Evolutionary conservation across 2,113 vertebrate genomes (phyloP).

Genomic region (Etia nguti): DNA sequence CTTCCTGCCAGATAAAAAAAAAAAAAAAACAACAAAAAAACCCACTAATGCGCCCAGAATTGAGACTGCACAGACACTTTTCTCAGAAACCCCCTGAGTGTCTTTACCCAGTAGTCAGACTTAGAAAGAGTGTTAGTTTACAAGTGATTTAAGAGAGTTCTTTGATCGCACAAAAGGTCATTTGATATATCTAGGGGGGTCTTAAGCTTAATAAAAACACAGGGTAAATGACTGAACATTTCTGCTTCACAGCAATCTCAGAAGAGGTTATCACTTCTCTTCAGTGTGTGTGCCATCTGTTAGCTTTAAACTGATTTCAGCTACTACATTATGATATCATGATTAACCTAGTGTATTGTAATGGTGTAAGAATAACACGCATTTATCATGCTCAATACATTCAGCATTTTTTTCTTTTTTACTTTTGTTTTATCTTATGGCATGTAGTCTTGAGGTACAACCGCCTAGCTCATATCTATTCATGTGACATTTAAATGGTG

Average conservation of each 20-base stretch:
- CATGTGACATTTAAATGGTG: neutral
- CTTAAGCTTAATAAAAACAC: neutral
- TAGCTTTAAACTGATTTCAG: neutral
- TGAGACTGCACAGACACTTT: neutral
- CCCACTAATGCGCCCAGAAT: neutral
- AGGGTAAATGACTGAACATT: neutral
- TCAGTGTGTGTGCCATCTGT: neutral
- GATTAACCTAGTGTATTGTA: neutral
- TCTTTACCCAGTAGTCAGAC: neutral
- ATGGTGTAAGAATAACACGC: neutral
- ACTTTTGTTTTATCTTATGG: neutral
- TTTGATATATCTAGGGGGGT: neutral
- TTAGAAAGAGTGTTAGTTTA: neutral
- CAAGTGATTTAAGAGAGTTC: neutral
- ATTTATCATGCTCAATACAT: neutral
- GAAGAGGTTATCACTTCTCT: neutral
- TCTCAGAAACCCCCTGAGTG: neutral
- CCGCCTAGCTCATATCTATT: neutral
- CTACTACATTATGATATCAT: neutral
- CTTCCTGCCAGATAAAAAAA: neutral
- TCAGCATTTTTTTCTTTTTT: neutral
- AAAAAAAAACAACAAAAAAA: neutral
- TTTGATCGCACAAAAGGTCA: neutral
- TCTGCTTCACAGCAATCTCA: neutral
- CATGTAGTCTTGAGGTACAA: neutral